phyloP scores from a whole-genome alignment of 2,113 vertebrate genomes.

The Scomber japonicus region DNA sequence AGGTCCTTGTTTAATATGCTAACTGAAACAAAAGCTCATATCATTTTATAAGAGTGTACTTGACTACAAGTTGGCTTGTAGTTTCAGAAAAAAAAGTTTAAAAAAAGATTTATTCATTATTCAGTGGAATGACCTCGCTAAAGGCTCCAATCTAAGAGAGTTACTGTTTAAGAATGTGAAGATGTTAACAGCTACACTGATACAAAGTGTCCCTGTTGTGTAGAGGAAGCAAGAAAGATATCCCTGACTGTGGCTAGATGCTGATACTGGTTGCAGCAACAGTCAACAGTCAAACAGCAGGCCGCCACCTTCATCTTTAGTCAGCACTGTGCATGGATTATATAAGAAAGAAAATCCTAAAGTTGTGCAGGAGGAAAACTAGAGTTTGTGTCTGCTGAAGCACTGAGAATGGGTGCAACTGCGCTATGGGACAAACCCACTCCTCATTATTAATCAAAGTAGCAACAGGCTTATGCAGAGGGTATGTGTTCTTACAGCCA shows the following conservation, averaged over 20 bases:
- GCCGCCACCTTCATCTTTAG: constrained; percentile 61
- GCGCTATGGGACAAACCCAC: constrained; percentile 18
- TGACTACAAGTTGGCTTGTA: constrained; percentile 14
- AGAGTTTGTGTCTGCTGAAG: constrained; percentile 33
- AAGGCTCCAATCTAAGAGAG: no score
- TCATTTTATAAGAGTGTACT: background rate
- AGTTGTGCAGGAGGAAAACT: constrained; percentile 46
- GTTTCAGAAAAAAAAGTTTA: background rate
- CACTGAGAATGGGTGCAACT: constrained; percentile 16
- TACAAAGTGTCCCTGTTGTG: constrained; percentile 11
- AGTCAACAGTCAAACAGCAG: constrained; percentile 47
- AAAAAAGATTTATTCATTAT: constrained; percentile 26
- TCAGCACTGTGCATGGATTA: constrained; percentile 61
- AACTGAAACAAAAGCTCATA: constrained; percentile 39
- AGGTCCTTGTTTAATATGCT: background rate
- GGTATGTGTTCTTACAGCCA: constrained; percentile 2
- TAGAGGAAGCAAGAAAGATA: constrained; percentile 30
- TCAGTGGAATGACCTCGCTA: constrained; percentile 38
- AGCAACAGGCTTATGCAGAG: constrained; percentile 14
- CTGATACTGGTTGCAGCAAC: constrained; percentile 36
- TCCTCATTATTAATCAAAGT: constrained; percentile 45
- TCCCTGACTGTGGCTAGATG: constrained; percentile 25
- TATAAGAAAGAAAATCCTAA: constrained; percentile 58
- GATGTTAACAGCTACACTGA: constrained; percentile 19
- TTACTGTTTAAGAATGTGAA: no score